Percentiles rank a stretch among this genome's conserved stretches.
phyloP scores from a whole-genome alignment of 2,113 vertebrate genomes.

The Misgurnus mizolepis region DNA sequence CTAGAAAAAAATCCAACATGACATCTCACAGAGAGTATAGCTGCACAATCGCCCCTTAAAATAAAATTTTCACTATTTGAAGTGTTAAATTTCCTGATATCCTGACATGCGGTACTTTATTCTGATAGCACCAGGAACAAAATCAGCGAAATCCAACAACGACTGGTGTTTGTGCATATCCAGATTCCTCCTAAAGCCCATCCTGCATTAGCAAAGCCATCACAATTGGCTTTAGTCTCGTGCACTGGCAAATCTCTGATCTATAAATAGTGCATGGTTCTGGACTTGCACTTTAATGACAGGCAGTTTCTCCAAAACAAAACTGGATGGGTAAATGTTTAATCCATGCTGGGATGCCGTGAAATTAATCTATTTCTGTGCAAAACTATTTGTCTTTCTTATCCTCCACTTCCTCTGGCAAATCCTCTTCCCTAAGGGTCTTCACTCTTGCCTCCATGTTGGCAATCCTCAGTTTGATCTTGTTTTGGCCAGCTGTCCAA shows the following conservation, averaged over 20 bases:
- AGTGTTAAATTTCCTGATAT: background rate
- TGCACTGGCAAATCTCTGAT: conserved; percentile 26
- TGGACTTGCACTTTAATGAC: background rate
- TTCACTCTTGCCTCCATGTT: conserved; percentile 81
- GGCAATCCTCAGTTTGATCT: conserved; percentile 85
- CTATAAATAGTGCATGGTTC: conserved; percentile 29
- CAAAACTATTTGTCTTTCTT: conserved; percentile 60
- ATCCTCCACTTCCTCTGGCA: conserved; percentile 55
- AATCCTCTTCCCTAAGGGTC: conserved; percentile 59
- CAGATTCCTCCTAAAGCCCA: background rate
- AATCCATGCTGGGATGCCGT: background rate
- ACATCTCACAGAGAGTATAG: conserved; percentile 35
- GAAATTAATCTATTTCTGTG: background rate
- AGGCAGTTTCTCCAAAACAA: background rate
- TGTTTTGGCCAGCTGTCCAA: conserved; percentile 78
- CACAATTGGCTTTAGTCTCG: conserved; percentile 25
- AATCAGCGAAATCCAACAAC: background rate
- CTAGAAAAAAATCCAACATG: conserved; percentile 10
- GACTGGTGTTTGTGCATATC: background rate
- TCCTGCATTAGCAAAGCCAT: conserved; percentile 13
- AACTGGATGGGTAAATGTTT: conserved; percentile 4
- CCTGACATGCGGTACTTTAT: background rate
- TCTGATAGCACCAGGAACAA: background rate
- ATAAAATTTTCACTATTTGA: background rate
- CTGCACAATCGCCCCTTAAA: background rate